Base-by-base conservation (phyloP, 1,140 invertebrate genomes). In the Apocrypta bakeri region DNA sequence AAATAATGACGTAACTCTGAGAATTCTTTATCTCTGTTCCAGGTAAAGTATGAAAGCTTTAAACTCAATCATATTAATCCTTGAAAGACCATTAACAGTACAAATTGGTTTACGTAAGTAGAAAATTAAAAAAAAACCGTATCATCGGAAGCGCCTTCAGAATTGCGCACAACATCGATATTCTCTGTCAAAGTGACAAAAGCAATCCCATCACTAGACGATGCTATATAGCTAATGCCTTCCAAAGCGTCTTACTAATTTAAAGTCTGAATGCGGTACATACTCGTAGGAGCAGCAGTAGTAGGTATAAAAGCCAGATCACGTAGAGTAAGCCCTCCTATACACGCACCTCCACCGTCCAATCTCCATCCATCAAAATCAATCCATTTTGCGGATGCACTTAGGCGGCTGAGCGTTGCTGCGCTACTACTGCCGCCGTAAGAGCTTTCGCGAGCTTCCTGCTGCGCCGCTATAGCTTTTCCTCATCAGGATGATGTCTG, bases 361-460 rank as follows among this genome's bases (percentile, higher is more conserved):
- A 85, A 85, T 87, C 85, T 87, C 80, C 85, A 87, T 88, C 84
- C 84, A 88, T 89, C 87, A 88, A 88, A 88, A 88, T 87, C 87
- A 87, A 88, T 87, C 84, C 71, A 85, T 81, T 81, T 83, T 76
- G 72, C 79, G 72, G 83, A 83, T 84, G 83, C 85, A 84, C 83
- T 86, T 84, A 85, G 79, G 68, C 73, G 84, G 48, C 83, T 74
- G 74, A 71, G 64, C 79, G 48, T 21, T 56, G 21, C 42, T 42
- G 40, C n/a, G n/a, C n/a, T n/a, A n/a, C 40, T 42, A 12, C 40
- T 42, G 40, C 40, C 14, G 42, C 48, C 21, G n/a, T 72, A 82
- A 78, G 83, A 85, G 68, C 68, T 29, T 33, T 69, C 31, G 31
- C 27, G 27, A 29, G 27, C 27, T n/a, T 69, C 29, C 25, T n/a